Base-by-base conservation (phyloP, 2,888 invertebrate species). In the Spialia ferax region DNA sequence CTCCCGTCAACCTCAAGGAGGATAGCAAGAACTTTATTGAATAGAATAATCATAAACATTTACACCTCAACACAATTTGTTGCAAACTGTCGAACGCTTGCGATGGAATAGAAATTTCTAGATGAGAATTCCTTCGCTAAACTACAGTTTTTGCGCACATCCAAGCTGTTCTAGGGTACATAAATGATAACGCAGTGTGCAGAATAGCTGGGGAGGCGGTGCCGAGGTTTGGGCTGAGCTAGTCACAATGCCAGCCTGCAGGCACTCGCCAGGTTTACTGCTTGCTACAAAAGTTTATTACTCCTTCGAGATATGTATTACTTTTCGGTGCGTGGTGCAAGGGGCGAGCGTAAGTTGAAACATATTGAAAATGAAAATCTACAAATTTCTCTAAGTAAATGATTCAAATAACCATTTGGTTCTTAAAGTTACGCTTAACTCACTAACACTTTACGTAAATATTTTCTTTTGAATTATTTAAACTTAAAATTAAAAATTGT, bases 211-310 rank as follows among this genome's bases (percentile, higher is more conserved):
- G 15, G 59, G 50, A 54, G 66, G 66, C 66, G 66, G 52, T 48
- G 26, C 50, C 54, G 54, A 18, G 42, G 63, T 70, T 65, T 61
- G 69, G 77, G 71, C 71, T 64, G 42, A 70, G 79, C 71, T 77
- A 79, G 79, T 72, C 77, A 85, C 85, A 84, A 83, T 85, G 81
- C 82, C 76, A 74, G 87, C 87, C 85, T 80, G 69, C 73, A 79
- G 86, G 85, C 81, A 76, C 48, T 20, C 15, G 35, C 71, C 76
- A 77, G 74, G 72, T 84, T 87, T 83, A 86, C 80, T 77, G 79
- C 79, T 83, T 79, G 83, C 83, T 78, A 79, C 83, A 79, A 83
- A 82, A 85, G 80, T 89, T 88, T 89, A 89, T 88, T 87, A 81
- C 88, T 73, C 69, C 76, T 73, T 73, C 76, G 75, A 80, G 77